Percentiles rank a stretch among this genome's conserved stretches.
phyloP scores from a whole-genome alignment of 2,888 invertebrate genomes.

The Cartodere bifasciata region DNA sequence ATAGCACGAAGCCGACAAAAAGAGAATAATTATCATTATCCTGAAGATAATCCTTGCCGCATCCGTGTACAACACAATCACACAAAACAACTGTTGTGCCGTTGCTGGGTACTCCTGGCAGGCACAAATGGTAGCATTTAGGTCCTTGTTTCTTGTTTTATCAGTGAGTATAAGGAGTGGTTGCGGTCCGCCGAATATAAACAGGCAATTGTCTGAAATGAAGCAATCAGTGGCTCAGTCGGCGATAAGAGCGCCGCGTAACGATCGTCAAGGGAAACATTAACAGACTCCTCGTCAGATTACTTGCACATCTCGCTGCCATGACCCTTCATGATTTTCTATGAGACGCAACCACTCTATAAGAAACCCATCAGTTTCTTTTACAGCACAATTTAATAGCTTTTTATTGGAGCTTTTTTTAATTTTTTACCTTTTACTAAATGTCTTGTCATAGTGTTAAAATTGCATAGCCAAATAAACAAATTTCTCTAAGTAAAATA shows the following conservation, averaged over 20 bases:
- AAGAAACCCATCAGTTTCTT: too few species aligned
- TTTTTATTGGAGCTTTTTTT: too few species aligned
- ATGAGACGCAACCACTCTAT: too few species aligned
- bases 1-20: too few species aligned
- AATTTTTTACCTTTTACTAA: too few species aligned
- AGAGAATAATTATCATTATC: slow-evolving; percentile 26
- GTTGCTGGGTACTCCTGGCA: not conserved
- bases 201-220: slow-evolving; percentile 41
- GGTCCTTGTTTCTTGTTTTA: slow-evolving; percentile 29
- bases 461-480: too few species aligned
- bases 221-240: slow-evolving; percentile 38
- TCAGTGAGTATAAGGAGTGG: slow-evolving; percentile 32
- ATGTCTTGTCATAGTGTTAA: too few species aligned
- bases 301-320: slow-evolving; percentile 34
- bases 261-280: slow-evolving; percentile 38
- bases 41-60: slow-evolving; percentile 25
- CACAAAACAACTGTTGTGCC: slow-evolving; percentile 20
- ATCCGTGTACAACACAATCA: slow-evolving; percentile 20
- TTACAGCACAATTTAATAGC: too few species aligned
- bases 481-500: too few species aligned
- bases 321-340: too few species aligned
- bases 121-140: too few species aligned
- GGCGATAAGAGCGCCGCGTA: slow-evolving; percentile 38
- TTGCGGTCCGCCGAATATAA: slow-evolving; percentile 38
- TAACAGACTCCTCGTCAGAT: slow-evolving; percentile 39